Evolutionary conservation across 92 coral and sea anemone genomes (phyloP), one percentile per base, ranked within the genome.

Genomic region (Muricea muricata): DNA sequence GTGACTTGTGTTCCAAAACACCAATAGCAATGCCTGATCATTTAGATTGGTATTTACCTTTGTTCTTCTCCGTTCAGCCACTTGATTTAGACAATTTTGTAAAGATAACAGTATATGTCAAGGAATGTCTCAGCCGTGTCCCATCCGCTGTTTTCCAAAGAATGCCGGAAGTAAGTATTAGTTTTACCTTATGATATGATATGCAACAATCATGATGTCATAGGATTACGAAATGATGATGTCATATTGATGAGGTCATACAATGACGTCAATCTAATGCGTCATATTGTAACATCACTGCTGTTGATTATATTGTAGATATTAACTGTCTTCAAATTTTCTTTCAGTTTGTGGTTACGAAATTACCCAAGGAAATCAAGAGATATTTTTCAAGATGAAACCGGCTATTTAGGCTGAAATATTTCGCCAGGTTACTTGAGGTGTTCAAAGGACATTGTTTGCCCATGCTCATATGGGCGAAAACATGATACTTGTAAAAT

Each of bases 81-180:
- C 31, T 73, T 8, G 79, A 73, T 42, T 24, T 73, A 23, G 79
- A 73, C 10, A 24, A 20, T 3, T 73, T 42, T 42, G 79, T 73
- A 32, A 42, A 73, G 45, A 48, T 73, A 1, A 73, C 79, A 46
- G 37, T 28, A 42, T 73, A 42, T 73, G 57, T 73, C 31, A 73
- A 73, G 21, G 79, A 73, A 29, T 73, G 24, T 73, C 45, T 73
- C 30, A 42, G 56, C 4, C 32, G 5, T 21, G 34, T 46, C 56
- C 31, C 15, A 0, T 12, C 37, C 23, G 20, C 58, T 28, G 56
- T 42, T 24, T 48, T 73, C 25, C 48, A 25, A 70, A 4, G 34
- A 13, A 48, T 46, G 1, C 79, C 79, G 15, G 60, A 73, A 42
- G 79, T 73, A 73, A 73, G 79, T n/a, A 13, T 7, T n/a, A n/a